Base-by-base conservation (phyloP, 2,113 vertebrate species). In the Microtus oregoni region DNA sequence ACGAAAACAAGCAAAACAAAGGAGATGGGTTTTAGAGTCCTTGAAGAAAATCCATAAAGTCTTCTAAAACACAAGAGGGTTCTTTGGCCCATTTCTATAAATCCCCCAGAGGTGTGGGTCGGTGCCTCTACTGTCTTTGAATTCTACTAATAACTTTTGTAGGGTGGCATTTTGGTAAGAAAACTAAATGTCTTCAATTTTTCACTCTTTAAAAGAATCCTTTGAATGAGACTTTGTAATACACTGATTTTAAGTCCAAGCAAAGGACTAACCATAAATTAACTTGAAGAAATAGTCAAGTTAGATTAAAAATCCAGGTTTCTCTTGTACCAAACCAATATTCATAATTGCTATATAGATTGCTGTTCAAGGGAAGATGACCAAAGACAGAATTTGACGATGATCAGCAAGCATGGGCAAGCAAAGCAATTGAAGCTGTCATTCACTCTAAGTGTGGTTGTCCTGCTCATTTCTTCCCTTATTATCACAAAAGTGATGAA, bases 161-260 rank as follows among this genome's bases (percentile, higher is more conserved):
- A 19, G 1, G 0, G 28, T 72, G 41, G 52, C 41, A 35, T 61
- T 50, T 91, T 22, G 47, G 9, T 63, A 90, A 90, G 10, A 88
- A 68, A 81, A 78, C 3, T 58, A 61, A 30, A 86, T 88, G 22
- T 77, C 50, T 92, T 73, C 19, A 2, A 20, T 61, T 82, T 83
- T 83, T 63, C 50, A 77, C 65, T 95, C 17, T 41, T 88, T 70
- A 26, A 3, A 92, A 91, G 13, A 95, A 73, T 86, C 28, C 91
- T 89, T 92, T 87, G 67, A 93, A 92, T 47, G 50, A 86, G 32
- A 38, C 26, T 32, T 85, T 85, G 26, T 52, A 75, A 20, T n/a
- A 67, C 52, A 1, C 41, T 24, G 9, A 35, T 89, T 93, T 92
- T 86, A 24, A 92, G 44, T 73, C 20, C 79, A 20, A 63, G 8